Evolutionary conservation across 92 coral and sea anemone genomes (phyloP), one percentile per base, ranked within the genome.

Genomic region (Porites evermanni): DNA sequence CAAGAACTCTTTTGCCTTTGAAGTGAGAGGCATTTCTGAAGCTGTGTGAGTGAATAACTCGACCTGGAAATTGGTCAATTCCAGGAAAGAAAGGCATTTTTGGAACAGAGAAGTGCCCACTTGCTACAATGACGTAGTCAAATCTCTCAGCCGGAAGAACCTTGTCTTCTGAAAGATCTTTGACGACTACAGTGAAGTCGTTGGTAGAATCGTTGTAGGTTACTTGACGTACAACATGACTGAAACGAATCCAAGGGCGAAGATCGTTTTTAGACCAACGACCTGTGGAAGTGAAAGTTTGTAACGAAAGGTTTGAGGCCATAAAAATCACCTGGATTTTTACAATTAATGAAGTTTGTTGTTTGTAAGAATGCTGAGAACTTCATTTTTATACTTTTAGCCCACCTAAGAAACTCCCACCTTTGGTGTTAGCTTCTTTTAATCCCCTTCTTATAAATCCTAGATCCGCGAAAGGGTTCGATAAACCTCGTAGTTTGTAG

Each of bases 51-150:
- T 91, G 94, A 13, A 84, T 87, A 3, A 84, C 64, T 6, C 89
- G 83, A 32, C 93, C 93, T 0, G 93, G 93, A 38, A 90, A 90
- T 23, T 67, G 24, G 56, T 86, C 84, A 52, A 90, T 80, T 32
- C 93, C 93, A n/a, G 84, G 79, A 64, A 80, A 90, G 50, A 8
- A 63, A 13, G 93, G 93, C 53, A 90, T 51, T 52, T 87, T 67
- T 1, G 93, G 93, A 11, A 74, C 84, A 64, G 93, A 90, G 44
- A 87, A 90, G 77, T 90, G 91, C 6, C 93, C 93, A 38, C 32
- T 47, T 18, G 91, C 93, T 47, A 87, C 91, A 44, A 87, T 77
- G 58, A 90, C 68, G 69, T 81, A 87, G 72, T 90, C 93, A 81
- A 86, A 90, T 68, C 16, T 74, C 84, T 86, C 64, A 8, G 70